Evolutionary conservation across 23 tunicate genomes (phyloP).

Genomic region (Phallusia fumigata): DNA sequence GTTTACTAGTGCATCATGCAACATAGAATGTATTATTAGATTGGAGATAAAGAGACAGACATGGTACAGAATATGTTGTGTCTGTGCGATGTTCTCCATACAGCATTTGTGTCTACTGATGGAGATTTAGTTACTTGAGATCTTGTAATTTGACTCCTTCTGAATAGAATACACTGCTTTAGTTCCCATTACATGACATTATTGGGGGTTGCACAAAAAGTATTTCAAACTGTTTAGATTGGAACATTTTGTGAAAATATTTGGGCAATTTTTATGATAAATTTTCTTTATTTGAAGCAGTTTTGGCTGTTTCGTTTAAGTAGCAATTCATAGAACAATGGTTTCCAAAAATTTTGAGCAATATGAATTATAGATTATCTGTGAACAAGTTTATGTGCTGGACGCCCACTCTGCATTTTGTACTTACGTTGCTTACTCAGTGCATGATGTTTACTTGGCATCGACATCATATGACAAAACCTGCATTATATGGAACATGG

Average conservation of each 20-base stretch:
- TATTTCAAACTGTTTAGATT: too few species aligned
- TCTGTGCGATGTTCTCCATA: constrained; percentile 37
- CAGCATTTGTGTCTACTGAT: not conserved
- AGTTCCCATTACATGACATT: too few species aligned
- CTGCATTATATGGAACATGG: constrained; percentile 67
- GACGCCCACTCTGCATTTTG: constrained; percentile 80
- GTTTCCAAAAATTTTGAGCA: too few species aligned
- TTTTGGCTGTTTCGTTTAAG: too few species aligned
- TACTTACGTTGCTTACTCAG: constrained; percentile 73
- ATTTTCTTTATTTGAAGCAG: too few species aligned
- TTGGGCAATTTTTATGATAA: too few species aligned
- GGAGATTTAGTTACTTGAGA: not conserved
- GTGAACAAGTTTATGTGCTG: constrained; percentile 58
- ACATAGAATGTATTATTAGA: too few species aligned
- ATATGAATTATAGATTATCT: constrained; percentile 29
- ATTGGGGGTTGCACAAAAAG: too few species aligned
- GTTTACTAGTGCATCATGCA: too few species aligned
- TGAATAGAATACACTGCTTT: too few species aligned
- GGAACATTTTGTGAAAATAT: too few species aligned
- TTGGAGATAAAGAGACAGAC: constrained; percentile 22
- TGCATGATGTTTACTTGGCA: constrained; percentile 53
- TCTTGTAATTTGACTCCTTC: not conserved
- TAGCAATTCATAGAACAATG: too few species aligned
- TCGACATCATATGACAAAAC: constrained; percentile 86
- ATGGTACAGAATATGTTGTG: not conserved